Evolutionary conservation across 2,113 vertebrate genomes (phyloP).

Genomic region (Pelmatolapia mariae): DNA sequence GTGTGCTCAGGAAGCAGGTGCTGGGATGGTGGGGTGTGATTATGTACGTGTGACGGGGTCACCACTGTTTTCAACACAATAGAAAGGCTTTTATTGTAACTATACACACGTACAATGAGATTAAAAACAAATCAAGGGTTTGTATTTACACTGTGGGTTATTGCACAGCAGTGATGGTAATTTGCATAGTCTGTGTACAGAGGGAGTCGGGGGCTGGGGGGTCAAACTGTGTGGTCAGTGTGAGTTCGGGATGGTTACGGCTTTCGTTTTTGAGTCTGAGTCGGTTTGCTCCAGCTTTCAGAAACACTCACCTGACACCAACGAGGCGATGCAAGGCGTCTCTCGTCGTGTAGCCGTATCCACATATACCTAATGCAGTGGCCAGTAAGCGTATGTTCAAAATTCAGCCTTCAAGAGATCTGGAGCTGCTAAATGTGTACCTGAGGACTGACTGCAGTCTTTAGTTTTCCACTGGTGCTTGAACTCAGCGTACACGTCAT

Average conservation of each 20-base stretch:
- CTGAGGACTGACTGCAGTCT: neutral
- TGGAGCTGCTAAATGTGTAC: neutral
- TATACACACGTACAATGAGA: neutral
- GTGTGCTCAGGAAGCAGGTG: neutral
- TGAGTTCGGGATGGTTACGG: neutral
- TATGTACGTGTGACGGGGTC: neutral
- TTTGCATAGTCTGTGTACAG: neutral
- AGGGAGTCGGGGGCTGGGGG: neutral
- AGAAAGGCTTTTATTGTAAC: fast-evolving
- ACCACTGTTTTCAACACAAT: neutral
- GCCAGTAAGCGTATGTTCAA: neutral
- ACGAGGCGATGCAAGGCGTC: too few relatives aligned
- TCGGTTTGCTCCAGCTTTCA: too few relatives aligned
- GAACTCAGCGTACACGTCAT: neutral
- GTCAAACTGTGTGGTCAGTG: neutral
- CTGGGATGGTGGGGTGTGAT: neutral
- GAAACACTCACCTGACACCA: too few relatives aligned
- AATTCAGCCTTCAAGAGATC: neutral
- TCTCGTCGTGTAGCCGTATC: too few relatives aligned
- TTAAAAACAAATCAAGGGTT: neutral
- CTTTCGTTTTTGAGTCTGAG: too few relatives aligned
- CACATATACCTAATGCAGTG: too few relatives aligned
- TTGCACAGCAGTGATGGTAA: neutral
- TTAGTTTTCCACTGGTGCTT: neutral
- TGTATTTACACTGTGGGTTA: neutral